Base-by-base conservation (phyloP, 2,797 vertebrate genomes). In the Hapalemur alaotrensis region DNA sequence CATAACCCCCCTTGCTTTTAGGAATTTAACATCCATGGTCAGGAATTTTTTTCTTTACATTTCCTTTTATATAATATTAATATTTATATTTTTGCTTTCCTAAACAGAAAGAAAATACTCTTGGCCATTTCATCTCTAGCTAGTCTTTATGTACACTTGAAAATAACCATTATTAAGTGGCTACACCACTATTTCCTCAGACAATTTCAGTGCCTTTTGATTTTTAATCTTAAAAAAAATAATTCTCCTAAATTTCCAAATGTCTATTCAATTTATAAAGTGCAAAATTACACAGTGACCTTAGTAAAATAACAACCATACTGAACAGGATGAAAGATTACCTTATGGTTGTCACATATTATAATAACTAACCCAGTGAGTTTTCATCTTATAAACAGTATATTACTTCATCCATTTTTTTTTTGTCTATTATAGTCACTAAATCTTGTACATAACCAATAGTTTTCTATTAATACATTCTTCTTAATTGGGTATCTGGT, bases 381-480 rank as follows among this genome's bases (percentile, higher is more conserved):
- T 76, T 70, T 87, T 9, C 38, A 70, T 78, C 88, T 95, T 90
- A 80, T 89, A 97, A 97, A 95, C 43, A 90, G 65, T 54, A 32
- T 9, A 94, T 70, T 94, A 95, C 57, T 81, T 89, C 63, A 94
- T 88, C 35, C 46, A 54, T 57, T 63, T 89, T 93, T 89, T 93
- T 91, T 95, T 93, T 67, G 80, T 92, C 46, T 57, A 70, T 59
- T 57, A 23, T 4, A 20, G 57, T 61, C n/a, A 48, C 10, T 91
- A 82, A 87, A 90, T 92, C 30, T 78, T 84, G 32, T 54, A 90
- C 0, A 67, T 67, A 90, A 87, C 11, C 18, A 91, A 75, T 89
- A 54, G 70, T 79, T 96, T 95, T 80, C 90, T 84, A 57, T 57
- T 57, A 57, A 25, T 80, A 52, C 25, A 90, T 41, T 89, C 86